Percentiles rank a stretch among this genome's conserved stretches.
These are phyloP conservation scores for Lagocephalus sceleratus DNA, from an alignment of 2,797 vertebrate genomes.

Conservation along the genomic window DNA sequence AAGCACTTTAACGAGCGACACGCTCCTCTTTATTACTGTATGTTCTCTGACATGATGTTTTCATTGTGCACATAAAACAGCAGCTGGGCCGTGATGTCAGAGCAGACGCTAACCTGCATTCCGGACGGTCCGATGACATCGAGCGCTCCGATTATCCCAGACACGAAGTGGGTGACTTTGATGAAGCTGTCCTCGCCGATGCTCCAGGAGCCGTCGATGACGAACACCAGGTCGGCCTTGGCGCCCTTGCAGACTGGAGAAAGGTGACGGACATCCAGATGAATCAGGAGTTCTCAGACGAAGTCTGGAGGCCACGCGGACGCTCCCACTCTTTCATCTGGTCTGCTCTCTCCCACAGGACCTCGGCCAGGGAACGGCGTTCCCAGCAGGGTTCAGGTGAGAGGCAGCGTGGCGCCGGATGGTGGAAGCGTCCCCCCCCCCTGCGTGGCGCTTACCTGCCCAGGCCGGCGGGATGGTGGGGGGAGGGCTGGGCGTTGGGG, in stretches of 20 bases:
- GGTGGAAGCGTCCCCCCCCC: no score
- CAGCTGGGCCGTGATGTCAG: background rate
- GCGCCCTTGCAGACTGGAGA: constrained; percentile 93
- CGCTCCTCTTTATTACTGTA: background rate
- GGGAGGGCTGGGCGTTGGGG: constrained; percentile 88
- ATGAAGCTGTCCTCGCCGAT: constrained; percentile 96
- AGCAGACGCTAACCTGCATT: constrained; percentile 87
- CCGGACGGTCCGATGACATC: constrained; percentile 86
- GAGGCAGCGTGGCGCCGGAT: no score
- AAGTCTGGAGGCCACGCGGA: background rate
- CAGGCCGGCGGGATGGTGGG: constrained; percentile 93
- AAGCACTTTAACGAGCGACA: constrained; percentile 2
- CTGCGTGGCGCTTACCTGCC: constrained; percentile 81
- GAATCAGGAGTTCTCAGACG: background rate
- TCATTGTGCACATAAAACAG: constrained; percentile 13
- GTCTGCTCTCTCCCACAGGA: no score
- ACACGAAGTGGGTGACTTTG: constrained; percentile 92
- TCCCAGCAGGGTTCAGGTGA: no score
- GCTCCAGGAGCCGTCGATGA: constrained; percentile 98
- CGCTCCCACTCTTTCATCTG: no score
- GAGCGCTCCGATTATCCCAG: constrained; percentile 86
- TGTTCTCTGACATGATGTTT: background rate
- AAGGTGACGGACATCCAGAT: constrained; percentile 10
- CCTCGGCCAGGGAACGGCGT: no score
- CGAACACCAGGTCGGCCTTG: constrained; percentile 96